phyloP scores from a whole-genome alignment of 2,888 invertebrate genomes.

The Mesopsocus fuscifrons region DNA sequence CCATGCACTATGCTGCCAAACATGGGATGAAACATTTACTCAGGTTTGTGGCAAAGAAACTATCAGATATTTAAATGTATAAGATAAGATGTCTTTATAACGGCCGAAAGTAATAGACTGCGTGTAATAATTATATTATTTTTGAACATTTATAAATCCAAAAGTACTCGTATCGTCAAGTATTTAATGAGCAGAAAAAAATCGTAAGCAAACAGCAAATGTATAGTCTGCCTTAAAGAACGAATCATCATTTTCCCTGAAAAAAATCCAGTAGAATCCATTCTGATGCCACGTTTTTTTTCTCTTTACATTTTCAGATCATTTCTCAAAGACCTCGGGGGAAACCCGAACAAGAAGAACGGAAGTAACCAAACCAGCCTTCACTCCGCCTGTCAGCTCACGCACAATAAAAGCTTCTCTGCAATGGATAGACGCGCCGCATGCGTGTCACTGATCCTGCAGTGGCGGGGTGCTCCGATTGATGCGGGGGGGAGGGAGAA shows the following conservation, averaged over 20 bases:
- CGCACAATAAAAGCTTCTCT: slow-evolving; percentile 27
- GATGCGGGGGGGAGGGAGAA: slow-evolving; percentile 34
- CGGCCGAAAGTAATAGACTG: no score
- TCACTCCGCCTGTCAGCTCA: slow-evolving; percentile 37
- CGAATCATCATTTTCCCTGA: no score
- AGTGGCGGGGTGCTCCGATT: slow-evolving; percentile 36
- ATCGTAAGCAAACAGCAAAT: no score
- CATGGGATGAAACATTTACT: slow-evolving; percentile 38
- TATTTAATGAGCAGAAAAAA: no score
- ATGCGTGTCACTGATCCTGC: slow-evolving; percentile 38
- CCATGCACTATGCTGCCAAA: slow-evolving; percentile 42
- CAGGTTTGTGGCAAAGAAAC: slow-evolving; percentile 25
- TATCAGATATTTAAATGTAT: no score
- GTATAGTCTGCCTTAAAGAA: no score
- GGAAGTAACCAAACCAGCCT: slow-evolving; percentile 39
- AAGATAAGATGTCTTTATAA: no score
- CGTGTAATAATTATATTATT: no score
- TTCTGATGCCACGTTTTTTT: no score
- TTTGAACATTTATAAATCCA: no score
- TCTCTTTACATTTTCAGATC: slow-evolving; percentile 26
- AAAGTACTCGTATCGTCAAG: no score
- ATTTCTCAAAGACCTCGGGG: slow-evolving; percentile 40
- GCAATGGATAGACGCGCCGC: slow-evolving; percentile 36
- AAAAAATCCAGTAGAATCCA: no score
- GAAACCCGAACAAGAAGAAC: slow-evolving; percentile 49